Evolutionary conservation across 2,888 invertebrate genomes (phyloP), one percentile per base, ranked within the genome.

Genomic region (Apamea monoglypha): DNA sequence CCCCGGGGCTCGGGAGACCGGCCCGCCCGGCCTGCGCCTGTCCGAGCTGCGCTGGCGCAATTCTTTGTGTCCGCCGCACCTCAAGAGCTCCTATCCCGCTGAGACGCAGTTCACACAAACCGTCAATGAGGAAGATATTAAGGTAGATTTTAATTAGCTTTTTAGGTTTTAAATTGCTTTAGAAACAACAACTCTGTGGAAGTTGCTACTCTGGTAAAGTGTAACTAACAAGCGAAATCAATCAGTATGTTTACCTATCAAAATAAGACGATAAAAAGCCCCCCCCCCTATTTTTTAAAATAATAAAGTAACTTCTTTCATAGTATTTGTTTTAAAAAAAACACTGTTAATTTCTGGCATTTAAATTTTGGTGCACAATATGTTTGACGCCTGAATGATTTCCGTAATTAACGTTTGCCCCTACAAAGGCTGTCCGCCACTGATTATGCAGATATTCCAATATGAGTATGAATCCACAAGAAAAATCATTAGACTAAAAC

Each of bases 71-170:
- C 98, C 98, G n/a, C 98, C 98, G 6, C 99, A 99, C 92, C 96
- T 99, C 81, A 98, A 98, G 95, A 98, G 98, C 86, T 98, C 98
- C 0, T 99, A 99, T 95, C 98, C 98, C 0, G 98, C 98, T 0
- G 99, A 99, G 94, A 98, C 98, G 50, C 98, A 98, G 94, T 98
- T 98, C 91, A 96, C 98, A 82, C 95, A 92, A 0, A 91, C 93
- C 2, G 93, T 98, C 56, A 97, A 95, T 36, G 96, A 96, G 77
- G 96, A 96, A 4, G 96, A 96, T 66, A 94, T 96, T 29, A 96
- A 96, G 94, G 96, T 96, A 83, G 21, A 8, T 4, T 64, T 68
- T 47, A 32, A 74, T 36, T 56, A 18, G 12, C 32, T 4, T 14
- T 47, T 14, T 12, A 47, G 44, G 14, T 47, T 47, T 16, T 47